A percentile compares a stretch with the other conserved stretches of the same genome.
Evolutionary conservation across 2,113 vertebrate species (phyloP).

Genomic region (Polypterus bichir): DNA sequence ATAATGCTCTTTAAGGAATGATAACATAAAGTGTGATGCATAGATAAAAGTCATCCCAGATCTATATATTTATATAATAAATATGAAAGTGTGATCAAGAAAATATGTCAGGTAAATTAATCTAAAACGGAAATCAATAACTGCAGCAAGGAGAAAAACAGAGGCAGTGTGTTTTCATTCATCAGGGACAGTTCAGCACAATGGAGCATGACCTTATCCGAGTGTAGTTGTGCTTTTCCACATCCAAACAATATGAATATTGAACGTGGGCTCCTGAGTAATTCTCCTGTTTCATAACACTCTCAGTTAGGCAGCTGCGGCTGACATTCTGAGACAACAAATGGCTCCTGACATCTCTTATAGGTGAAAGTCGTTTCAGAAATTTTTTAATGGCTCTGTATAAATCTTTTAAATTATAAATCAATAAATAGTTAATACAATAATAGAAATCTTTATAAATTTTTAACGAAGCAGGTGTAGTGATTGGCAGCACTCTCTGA

Average conservation of each 20-base stretch:
- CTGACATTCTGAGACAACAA: constrained; percentile 53
- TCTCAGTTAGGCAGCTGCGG: constrained; percentile 41
- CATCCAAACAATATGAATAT: constrained; percentile 44
- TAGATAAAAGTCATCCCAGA: too few relatives aligned
- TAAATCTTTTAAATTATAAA: constrained; percentile 97
- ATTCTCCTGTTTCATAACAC: constrained; percentile 38
- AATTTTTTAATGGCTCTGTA: constrained; percentile 59
- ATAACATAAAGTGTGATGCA: too few relatives aligned
- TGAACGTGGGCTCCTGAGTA: constrained; percentile 47
- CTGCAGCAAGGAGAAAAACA: constrained; percentile 26
- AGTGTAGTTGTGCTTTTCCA: constrained; percentile 31
- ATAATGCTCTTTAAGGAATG: too few relatives aligned
- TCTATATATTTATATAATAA: too few relatives aligned
- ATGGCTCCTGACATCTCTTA: constrained; percentile 49
- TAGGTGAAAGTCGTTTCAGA: constrained; percentile 50
- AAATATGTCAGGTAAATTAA: constrained; percentile 23
- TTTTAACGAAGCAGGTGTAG: constrained; percentile 65
- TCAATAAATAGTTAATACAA: constrained; percentile 97
- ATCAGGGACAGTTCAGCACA: constrained; percentile 33
- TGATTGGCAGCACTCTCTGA: constrained; percentile 25
- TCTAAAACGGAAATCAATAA: constrained; percentile 50
- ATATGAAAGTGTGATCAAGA: constrained; percentile 16
- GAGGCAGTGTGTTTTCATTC: constrained; percentile 47
- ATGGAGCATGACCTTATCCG: constrained; percentile 41
- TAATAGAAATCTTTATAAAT: constrained; percentile 86